These are phyloP conservation scores for Thyatira batis DNA, from an alignment of 2,888 invertebrate genomes.

Conservation along the genomic window DNA sequence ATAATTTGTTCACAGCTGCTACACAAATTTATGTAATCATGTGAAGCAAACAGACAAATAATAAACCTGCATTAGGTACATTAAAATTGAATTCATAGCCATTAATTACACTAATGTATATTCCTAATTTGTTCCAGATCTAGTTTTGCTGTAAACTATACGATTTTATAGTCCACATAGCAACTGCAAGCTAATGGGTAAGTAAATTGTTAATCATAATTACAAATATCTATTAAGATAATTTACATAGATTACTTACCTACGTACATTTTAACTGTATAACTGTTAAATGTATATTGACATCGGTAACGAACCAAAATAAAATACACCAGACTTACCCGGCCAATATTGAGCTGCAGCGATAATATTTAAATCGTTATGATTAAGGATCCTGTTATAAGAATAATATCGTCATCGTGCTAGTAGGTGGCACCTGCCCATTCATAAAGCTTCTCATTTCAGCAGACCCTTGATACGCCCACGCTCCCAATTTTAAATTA, in stretches of 20 bases:
- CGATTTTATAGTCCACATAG: conserved; percentile 4
- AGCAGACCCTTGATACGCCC: conserved; percentile 15
- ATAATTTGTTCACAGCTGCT: conserved; percentile 1
- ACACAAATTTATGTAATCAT: conserved; percentile 2
- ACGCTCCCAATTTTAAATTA: conserved; percentile 13
- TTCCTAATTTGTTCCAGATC: conserved; percentile 35
- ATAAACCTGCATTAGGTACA: conserved; percentile 15
- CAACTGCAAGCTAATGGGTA: conserved; percentile 33
- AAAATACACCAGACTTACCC: too few species aligned
- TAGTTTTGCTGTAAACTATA: conserved; percentile 19
- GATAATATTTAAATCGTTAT: background rate
- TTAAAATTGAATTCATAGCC: conserved; percentile 9
- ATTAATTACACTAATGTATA: conserved; percentile 13
- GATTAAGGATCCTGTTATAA: conserved; percentile 40
- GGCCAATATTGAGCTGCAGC: too few species aligned
- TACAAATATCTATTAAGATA: background rate
- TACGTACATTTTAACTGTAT: too few species aligned
- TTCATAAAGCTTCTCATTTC: conserved; percentile 41
- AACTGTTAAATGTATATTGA: too few species aligned
- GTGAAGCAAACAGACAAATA: conserved; percentile 15
- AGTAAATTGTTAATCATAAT: conserved; percentile 15
- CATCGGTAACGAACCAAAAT: background rate
- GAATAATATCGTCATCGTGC: conserved; percentile 36
- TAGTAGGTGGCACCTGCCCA: conserved; percentile 59
- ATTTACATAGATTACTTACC: background rate